A percentile compares a stretch with the other conserved stretches of the same genome.
phyloP scores from a whole-genome alignment of 2,113 vertebrate species.

The Lepus timidus region DNA sequence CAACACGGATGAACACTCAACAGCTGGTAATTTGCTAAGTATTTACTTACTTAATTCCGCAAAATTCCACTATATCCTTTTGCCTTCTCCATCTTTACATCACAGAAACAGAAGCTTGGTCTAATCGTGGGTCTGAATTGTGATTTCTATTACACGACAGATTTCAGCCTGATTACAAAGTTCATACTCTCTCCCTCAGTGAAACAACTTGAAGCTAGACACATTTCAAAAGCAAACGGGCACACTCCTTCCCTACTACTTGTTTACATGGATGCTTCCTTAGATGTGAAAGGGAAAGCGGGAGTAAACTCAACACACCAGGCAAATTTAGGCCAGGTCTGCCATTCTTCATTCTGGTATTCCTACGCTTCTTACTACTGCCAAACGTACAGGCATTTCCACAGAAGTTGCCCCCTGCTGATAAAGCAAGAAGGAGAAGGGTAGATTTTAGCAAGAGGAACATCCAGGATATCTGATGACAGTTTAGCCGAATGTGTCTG shows the following conservation, averaged over 20 bases:
- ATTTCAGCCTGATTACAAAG: background rate
- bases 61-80: background rate
- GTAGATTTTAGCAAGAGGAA: background rate
- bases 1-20: background rate
- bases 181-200: background rate
- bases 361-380: background rate
- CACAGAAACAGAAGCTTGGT: background rate
- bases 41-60: slow-evolving; percentile 22
- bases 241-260: background rate
- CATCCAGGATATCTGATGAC: background rate
- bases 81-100: background rate
- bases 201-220: slow-evolving; percentile 30
- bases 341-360: background rate
- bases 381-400: background rate
- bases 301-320: background rate
- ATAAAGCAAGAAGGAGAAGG: background rate
- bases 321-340: background rate
- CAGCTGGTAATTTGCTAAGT: background rate
- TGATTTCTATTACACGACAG: background rate
- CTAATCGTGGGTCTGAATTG: background rate
- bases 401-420: background rate
- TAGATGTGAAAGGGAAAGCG: background rate
- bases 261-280: background rate
- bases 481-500: background rate
- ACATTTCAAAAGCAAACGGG: slow-evolving; percentile 20